These are phyloP conservation scores for Theristus sp. DNA, from an alignment of 2,888 invertebrate genomes.

Conservation along the genomic window DNA sequence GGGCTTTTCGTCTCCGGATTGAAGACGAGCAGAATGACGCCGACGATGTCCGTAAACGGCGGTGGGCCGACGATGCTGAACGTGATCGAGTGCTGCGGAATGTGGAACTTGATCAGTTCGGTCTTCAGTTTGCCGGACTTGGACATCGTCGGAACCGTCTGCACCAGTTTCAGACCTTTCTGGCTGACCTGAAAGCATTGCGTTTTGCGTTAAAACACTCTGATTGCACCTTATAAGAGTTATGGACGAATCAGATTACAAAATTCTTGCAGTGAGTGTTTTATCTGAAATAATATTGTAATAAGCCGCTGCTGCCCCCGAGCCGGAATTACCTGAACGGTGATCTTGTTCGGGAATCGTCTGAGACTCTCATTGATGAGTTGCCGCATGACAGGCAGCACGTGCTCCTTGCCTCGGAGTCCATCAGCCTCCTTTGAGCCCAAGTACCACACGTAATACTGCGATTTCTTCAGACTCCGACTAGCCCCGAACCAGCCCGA, in stretches of 20 bases:
- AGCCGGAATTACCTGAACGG: constrained; percentile 28
- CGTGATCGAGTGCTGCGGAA: constrained; percentile 77
- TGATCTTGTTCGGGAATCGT: constrained; percentile 3
- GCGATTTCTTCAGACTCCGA: constrained; percentile 27
- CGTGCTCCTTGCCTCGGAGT: constrained; percentile 47
- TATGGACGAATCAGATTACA: no score
- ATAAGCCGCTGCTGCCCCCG: no score
- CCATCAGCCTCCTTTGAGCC: constrained; percentile 86
- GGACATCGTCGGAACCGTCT: constrained; percentile 42
- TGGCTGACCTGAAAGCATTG: constrained; percentile 39
- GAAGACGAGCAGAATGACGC: constrained; percentile 62
- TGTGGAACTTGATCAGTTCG: constrained; percentile 66
- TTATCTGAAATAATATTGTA: no score
- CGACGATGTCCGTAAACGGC: constrained; percentile 27
- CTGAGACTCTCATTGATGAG: constrained; percentile 9
- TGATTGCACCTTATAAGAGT: no score
- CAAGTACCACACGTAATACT: constrained; percentile 47
- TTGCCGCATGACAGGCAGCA: constrained; percentile 19
- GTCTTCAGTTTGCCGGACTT: constrained; percentile 29
- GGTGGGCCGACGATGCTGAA: constrained; percentile 56
- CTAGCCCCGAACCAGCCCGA: no score
- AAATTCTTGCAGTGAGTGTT: no score
- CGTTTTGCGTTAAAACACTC: no score
- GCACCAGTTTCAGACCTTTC: constrained; percentile 82
- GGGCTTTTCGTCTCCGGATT: constrained; percentile 85